Evolutionary conservation across 2,797 vertebrate species (phyloP), one percentile per base, ranked within the genome.

Genomic region (Thunnus albacares): DNA sequence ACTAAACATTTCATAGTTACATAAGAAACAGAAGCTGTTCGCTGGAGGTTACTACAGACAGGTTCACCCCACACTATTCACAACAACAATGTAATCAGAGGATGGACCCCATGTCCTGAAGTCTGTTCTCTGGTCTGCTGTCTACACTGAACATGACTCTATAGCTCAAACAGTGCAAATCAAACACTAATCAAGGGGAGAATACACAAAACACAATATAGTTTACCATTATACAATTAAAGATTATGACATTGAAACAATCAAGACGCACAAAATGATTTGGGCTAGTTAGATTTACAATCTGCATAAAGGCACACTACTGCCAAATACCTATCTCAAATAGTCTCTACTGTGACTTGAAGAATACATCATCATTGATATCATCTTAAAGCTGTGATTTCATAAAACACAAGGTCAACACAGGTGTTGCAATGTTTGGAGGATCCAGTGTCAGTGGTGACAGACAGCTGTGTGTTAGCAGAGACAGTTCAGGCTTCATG

Each of bases 151-250:
- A 47, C n/a, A 8, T 12, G 22, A 71, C 60, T 73, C 52, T 51
- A 43, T 15, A 56, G 59, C 74, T 71, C 38, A 41, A 73, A 74
- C 71, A 64, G 71, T 69, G 68, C 70, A 76, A 70, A 77, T 82
- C 53, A 72, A 72, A 83, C 18, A n/a, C 9, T 33, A 14, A 45
- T 65, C 38, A 55, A 20, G 17, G 13, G 28, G 5, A 4, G 30
- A 22, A 35, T 6, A 45, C 22, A 57, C 28, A 30, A 30, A 3
- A 30, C 28, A 30, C 28, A 30, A 30, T 30, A 30, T 38, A 24
- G 18, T 38, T 67, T 58, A 59, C 71, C 10, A 51, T 78, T 52
- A 45, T 30, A 58, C 3, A 70, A 28, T 22, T 43, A 70, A 65
- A 22, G 6, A 74, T 15, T 45, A 35, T 43, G 33, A 53, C 13